Conservation (phyloP, 2,113 vertebrate species). For the Callopanchax toddi region DNA sequence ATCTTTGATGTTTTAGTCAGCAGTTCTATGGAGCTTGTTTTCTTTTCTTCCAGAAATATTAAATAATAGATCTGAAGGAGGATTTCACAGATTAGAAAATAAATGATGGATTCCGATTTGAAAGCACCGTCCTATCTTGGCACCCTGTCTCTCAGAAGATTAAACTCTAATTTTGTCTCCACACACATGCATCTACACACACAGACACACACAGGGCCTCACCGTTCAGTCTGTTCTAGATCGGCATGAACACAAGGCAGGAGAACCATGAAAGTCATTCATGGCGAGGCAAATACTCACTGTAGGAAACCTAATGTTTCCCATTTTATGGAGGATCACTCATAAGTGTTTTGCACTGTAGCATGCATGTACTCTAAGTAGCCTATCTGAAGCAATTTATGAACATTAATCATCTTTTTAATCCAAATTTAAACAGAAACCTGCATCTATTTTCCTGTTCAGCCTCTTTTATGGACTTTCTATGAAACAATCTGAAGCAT, state of each 20-base stretch:
- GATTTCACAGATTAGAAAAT: not conserved
- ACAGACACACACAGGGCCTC: not conserved
- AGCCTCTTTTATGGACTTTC: no score
- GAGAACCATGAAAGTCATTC: not conserved
- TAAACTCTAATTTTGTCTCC: not conserved
- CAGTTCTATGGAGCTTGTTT: not conserved
- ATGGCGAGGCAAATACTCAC: not conserved
- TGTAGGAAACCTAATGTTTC: not conserved
- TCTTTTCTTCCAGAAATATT: not conserved
- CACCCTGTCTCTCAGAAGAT: not conserved
- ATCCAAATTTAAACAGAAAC: not conserved
- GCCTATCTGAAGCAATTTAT: not conserved
- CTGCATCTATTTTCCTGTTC: not conserved
- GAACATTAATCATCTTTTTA: not conserved
- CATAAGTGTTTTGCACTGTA: not conserved
- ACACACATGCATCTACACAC: no score
- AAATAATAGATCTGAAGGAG: not conserved
- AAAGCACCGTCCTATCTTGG: not conserved
- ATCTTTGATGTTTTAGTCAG: not conserved
- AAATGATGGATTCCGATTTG: not conserved
- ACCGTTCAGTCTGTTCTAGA: not conserved
- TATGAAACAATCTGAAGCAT: not conserved
- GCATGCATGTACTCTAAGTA: no score
- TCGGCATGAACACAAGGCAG: not conserved
- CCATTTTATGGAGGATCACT: not conserved